A percentile compares a stretch with the other conserved stretches of the same genome.
These are phyloP conservation scores for Entomobrya proxima DNA, from an alignment of 2,888 invertebrate species.

Conservation along the genomic window DNA sequence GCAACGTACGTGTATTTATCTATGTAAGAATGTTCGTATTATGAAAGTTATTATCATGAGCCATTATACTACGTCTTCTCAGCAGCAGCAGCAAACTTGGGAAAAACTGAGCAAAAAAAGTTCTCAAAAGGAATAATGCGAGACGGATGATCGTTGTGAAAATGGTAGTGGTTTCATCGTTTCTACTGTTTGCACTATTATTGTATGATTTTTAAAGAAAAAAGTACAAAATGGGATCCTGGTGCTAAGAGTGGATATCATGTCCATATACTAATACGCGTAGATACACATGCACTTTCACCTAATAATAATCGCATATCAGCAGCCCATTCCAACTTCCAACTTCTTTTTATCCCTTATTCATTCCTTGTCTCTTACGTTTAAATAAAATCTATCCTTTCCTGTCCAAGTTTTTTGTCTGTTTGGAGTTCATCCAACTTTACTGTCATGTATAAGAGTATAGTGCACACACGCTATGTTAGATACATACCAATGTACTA, in stretches of 20 bases:
- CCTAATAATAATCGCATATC: constrained; percentile 23
- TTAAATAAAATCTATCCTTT: constrained; percentile 58
- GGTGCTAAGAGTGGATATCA: neutral
- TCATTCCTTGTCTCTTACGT: constrained; percentile 43
- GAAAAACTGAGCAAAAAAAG: neutral
- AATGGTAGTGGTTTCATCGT: neutral
- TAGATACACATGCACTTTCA: neutral
- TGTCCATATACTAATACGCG: neutral
- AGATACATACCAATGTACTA: too few species aligned
- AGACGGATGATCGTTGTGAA: neutral
- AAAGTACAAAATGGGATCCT: neutral
- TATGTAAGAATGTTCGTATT: neutral
- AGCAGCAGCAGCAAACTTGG: neutral
- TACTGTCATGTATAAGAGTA: neutral
- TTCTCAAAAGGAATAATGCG: neutral
- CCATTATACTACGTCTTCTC: neutral
- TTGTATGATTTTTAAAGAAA: neutral
- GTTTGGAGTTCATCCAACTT: constrained; percentile 54
- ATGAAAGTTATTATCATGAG: neutral
- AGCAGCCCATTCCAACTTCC: constrained; percentile 30
- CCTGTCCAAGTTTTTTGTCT: constrained; percentile 48
- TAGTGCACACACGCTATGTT: neutral
- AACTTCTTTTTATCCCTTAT: constrained; percentile 39
- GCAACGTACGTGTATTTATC: neutral
- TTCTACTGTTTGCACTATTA: neutral